A percentile compares a stretch with the other conserved stretches of the same genome.
Evolutionary conservation across 1,140 invertebrate species (phyloP).

Genomic region (Heliothis subflexa): DNA sequence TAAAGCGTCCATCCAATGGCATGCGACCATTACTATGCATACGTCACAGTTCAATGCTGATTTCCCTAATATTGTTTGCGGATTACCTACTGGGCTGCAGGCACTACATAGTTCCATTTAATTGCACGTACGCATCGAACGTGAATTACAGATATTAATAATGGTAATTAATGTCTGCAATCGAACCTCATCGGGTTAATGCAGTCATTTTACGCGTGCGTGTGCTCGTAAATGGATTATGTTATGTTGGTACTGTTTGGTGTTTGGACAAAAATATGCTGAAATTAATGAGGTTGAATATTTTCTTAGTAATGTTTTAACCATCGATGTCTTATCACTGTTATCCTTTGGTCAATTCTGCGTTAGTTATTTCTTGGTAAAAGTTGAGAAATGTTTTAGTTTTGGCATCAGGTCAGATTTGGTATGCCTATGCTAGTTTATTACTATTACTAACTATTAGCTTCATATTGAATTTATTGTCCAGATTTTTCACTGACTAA

Average conservation of each 20-base stretch:
- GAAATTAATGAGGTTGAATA: neutral
- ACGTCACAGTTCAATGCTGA: slow-evolving; percentile 33
- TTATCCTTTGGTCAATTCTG: too few species aligned
- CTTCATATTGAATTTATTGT: too few species aligned
- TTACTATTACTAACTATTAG: too few species aligned
- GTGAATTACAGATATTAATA: slow-evolving; percentile 66
- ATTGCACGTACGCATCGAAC: slow-evolving; percentile 37
- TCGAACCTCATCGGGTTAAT: slow-evolving; percentile 53
- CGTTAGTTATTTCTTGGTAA: too few species aligned
- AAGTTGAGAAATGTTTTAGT: too few species aligned
- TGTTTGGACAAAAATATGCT: neutral
- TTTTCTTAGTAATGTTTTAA: neutral
- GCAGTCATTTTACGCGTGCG: slow-evolving; percentile 26
- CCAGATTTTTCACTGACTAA: too few species aligned
- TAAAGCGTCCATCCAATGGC: slow-evolving; percentile 10
- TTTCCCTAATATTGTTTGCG: slow-evolving; percentile 61
- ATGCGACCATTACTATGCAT: slow-evolving; percentile 26
- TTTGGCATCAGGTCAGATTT: too few species aligned
- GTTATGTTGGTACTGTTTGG: neutral
- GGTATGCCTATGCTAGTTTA: too few species aligned
- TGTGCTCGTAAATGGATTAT: slow-evolving; percentile 27
- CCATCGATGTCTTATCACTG: too few species aligned
- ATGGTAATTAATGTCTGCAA: slow-evolving; percentile 71
- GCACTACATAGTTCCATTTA: slow-evolving; percentile 45
- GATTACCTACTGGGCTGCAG: slow-evolving; percentile 41